Base-by-base conservation (phyloP, 2,797 vertebrate species). In the Mionectes olivaceus region DNA sequence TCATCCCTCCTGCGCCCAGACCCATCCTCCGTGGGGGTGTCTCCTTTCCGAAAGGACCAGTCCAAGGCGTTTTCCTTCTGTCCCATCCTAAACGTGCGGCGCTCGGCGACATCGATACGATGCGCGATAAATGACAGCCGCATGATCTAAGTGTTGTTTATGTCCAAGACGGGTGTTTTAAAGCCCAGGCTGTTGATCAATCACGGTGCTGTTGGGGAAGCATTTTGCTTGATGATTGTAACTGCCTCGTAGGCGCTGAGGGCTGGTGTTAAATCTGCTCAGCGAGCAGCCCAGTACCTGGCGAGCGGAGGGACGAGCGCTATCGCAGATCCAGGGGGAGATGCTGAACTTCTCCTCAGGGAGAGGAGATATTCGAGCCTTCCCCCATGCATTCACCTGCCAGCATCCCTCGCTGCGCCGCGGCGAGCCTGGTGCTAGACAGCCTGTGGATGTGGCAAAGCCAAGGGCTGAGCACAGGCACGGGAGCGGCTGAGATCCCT, bases 91-190 rank as follows among this genome's bases (percentile, higher is more conserved):
- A 64, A 84, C 17, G 57, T 24, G 89, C 5, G 37, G 90, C 57
- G n/a, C 87, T 89, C 19, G 41, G 84, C 44, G 17, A 43, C 88
- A 60, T 74, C 88, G 60, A 70, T 68, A 41, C 68, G 91, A 76
- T 80, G 94, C 86, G 64, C 84, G 96, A 94, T 65, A 95, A 96
- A 93, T 61, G 97, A 95, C 97, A 96, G 95, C 95, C 49, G 81
- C 94, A 74, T 81, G 95, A 96, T 97, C 69, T 89, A 57, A 96
- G 85, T 11, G 91, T 56, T 97, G 97, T 95, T 97, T 92, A 73
- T 86, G 94, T 87, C 97, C 96, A 50, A 96, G 91, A 90, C 19
- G 87, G 55, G 83, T 91, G 91, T 94, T 97, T 95, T 32, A 91
- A 97, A 92, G 83, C 59, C 92, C 95, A 12, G 43, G 63, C 35